Evolutionary conservation across 2,888 invertebrate genomes (phyloP).

Genomic region (Caenorhabditis sp.): DNA sequence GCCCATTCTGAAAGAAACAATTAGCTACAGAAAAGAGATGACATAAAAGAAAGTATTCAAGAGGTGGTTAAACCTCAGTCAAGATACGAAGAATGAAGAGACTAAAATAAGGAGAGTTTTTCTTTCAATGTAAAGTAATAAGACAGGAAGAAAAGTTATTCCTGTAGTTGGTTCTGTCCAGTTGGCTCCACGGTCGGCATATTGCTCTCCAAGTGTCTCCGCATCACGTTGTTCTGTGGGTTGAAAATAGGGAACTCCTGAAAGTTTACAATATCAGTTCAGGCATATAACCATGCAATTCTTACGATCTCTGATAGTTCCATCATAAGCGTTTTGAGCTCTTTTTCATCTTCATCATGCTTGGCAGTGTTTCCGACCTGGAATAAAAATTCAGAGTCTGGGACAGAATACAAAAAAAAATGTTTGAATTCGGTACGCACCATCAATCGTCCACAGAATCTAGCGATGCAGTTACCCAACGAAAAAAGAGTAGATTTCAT

Average conservation of each 20-base stretch:
- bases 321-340: not conserved
- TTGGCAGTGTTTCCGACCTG: not conserved
- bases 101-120: too few species aligned
- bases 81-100: too few species aligned
- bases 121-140: too few species aligned
- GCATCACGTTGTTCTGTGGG: not conserved
- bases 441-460: not conserved
- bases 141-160: too few species aligned
- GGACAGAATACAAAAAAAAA: not conserved
- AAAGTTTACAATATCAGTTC: not conserved
- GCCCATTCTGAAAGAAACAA: not conserved
- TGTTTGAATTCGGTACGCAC: not conserved
- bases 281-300: not conserved
- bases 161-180: not conserved
- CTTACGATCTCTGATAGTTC: not conserved
- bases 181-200: not conserved
- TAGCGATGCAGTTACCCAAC: not conserved
- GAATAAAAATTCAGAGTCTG: not conserved
- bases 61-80: too few species aligned
- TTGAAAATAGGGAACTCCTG: not conserved
- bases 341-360: not conserved
- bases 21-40: not conserved
- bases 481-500: conserved; percentile 1
- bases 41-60: not conserved
- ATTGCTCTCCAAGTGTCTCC: not conserved